These are phyloP conservation scores for Rhinogobius similis DNA, from an alignment of 2,113 vertebrate species.

Conservation along the genomic window DNA sequence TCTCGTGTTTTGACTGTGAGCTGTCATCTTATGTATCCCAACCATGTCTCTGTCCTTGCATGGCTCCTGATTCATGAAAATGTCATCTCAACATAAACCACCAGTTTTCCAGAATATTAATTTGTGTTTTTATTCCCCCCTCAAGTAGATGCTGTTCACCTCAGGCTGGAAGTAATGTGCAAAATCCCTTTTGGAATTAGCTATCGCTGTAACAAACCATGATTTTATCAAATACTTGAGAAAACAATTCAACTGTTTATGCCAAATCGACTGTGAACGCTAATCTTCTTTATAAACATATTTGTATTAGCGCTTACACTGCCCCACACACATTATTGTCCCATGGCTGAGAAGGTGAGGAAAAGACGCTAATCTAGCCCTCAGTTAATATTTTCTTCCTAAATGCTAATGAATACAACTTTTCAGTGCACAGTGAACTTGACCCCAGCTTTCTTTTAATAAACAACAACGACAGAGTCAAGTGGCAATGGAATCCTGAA, in stretches of 20 bases:
- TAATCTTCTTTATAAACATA: slow-evolving; percentile 64
- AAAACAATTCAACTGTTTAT: slow-evolving; percentile 62
- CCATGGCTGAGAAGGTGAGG: slow-evolving; percentile 32
- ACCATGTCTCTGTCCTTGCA: slow-evolving; percentile 24
- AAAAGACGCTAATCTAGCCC: slow-evolving; percentile 27
- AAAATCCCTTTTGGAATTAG: slow-evolving; percentile 73
- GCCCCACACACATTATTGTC: slow-evolving; percentile 7
- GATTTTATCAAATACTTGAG: slow-evolving; percentile 62
- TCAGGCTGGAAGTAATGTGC: slow-evolving; percentile 51
- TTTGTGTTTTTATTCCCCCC: slow-evolving; percentile 23
- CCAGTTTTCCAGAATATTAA: neutral
- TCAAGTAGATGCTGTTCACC: slow-evolving; percentile 58
- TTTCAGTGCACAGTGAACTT: slow-evolving; percentile 41
- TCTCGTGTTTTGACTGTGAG: slow-evolving; percentile 8
- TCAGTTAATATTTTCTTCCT: slow-evolving; percentile 64
- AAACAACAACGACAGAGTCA: slow-evolving; percentile 73
- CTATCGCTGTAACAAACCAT: slow-evolving; percentile 62
- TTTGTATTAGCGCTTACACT: slow-evolving; percentile 65
- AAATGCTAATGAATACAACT: slow-evolving; percentile 60
- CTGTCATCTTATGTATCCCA: too few species aligned
- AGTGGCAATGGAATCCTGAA: slow-evolving; percentile 48
- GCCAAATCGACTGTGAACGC: slow-evolving; percentile 58
- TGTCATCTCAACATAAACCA: slow-evolving; percentile 2
- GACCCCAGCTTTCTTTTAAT: slow-evolving; percentile 64
- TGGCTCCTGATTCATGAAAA: slow-evolving; percentile 15